These are phyloP conservation scores for Drosophila kokeensis DNA, from an alignment of 2,888 invertebrate genomes.

Conservation along the genomic window DNA sequence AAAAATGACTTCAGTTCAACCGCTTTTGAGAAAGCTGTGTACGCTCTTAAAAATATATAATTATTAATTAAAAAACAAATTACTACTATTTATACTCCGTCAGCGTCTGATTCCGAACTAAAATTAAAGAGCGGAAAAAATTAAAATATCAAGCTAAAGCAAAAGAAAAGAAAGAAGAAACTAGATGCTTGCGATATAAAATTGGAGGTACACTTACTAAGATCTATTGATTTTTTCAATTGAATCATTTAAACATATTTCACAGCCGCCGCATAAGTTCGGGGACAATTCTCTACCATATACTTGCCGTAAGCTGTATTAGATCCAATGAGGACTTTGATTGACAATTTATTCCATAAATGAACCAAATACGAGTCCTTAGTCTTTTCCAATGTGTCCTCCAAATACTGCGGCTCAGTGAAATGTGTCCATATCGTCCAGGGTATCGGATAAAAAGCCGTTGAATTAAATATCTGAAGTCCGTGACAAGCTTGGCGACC, in stretches of 20 bases:
- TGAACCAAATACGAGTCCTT: conserved; percentile 78
- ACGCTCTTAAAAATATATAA: not conserved
- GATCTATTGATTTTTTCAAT: not conserved
- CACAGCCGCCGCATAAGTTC: conserved; percentile 75
- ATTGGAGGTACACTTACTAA: not conserved
- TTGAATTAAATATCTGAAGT: conserved; percentile 88
- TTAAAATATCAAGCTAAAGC: not conserved
- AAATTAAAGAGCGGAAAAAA: not conserved
- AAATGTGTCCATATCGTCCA: conserved; percentile 88
- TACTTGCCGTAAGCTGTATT: conserved; percentile 76
- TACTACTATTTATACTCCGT: not conserved
- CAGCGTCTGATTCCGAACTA: not conserved
- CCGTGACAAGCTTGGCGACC: conserved; percentile 86
- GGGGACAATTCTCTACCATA: conserved; percentile 80
- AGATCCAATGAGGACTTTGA: conserved; percentile 61
- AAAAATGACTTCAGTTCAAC: not conserved
- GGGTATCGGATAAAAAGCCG: conserved; percentile 89
- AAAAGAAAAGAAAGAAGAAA: no score
- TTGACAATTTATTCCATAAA: conserved; percentile 83
- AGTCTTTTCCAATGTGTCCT: conserved; percentile 76
- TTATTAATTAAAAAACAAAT: not conserved
- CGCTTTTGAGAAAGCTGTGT: not conserved
- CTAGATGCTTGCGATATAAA: not conserved
- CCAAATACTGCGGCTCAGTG: conserved; percentile 85
- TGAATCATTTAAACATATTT: conserved; percentile 62